A percentile compares a stretch with the other conserved stretches of the same genome.
These are phyloP conservation scores for Ctenochaetus hawaiiensis DNA, from an alignment of 2,797 vertebrate genomes.

Conservation along the genomic window DNA sequence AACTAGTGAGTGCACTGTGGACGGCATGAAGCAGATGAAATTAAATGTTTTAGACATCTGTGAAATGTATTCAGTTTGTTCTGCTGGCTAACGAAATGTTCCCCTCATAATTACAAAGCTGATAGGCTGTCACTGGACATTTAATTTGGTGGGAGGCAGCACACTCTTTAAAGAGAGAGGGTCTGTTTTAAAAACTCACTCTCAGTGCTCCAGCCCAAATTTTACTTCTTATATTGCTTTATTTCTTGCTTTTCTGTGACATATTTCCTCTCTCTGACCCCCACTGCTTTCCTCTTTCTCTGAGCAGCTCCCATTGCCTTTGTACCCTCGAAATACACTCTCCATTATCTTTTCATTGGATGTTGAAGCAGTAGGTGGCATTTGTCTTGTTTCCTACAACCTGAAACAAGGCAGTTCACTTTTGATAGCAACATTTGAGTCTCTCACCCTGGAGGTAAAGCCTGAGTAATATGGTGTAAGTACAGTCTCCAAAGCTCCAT, in stretches of 20 bases:
- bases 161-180: slow-evolving; percentile 2
- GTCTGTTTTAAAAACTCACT: slow-evolving; percentile 21
- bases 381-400: no score
- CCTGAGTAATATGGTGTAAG: no score
- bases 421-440: no score
- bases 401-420: no score
- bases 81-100: slow-evolving; percentile 26
- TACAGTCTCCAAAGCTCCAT: neutral
- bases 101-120: slow-evolving; percentile 20
- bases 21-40: slow-evolving; percentile 11
- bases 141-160: slow-evolving; percentile 33
- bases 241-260: neutral
- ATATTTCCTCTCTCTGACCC: slow-evolving; percentile 9
- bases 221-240: neutral
- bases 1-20: neutral
- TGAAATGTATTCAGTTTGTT: slow-evolving; percentile 30
- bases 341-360: no score
- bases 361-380: no score
- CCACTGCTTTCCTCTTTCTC: slow-evolving; percentile 7
- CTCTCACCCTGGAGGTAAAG: no score
- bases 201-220: slow-evolving; percentile 12
- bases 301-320: slow-evolving; percentile 22
- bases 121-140: slow-evolving; percentile 34
- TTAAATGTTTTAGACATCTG: slow-evolving; percentile 14
- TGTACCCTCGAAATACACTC: slow-evolving; percentile 5